Base-by-base conservation (phyloP, 2,113 vertebrate species). In the Eulemur rufifrons region DNA sequence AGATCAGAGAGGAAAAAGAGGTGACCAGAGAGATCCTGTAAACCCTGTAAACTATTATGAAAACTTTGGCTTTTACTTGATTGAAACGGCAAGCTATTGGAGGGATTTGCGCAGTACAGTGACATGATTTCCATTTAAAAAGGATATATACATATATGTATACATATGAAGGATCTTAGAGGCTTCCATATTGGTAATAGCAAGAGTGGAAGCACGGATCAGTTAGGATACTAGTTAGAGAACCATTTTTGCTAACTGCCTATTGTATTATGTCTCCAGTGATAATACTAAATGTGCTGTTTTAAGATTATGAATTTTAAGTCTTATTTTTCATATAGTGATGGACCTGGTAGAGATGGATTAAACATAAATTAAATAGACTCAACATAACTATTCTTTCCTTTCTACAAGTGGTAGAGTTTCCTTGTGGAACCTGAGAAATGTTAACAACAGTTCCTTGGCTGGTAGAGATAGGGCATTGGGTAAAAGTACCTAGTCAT, bases 321-420 rank as follows among this genome's bases (percentile, higher is more conserved):
- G n/a, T 10, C 25, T 85, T 84, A 25, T 74, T 92, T 97, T 94
- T 92, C 29, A 86, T 59, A 90, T 6, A 61, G 20, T n/a, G 2
- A 54, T 82, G 32, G n/a, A 78, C 54, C 29, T 80, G 29, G 63
- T 63, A 12, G 50, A 63, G 27, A 63, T 42, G 15, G 7, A 91
- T 42, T 95, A 93, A 91, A 68, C 18, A 56, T 11, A 85, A 95
- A 94, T 68, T 85, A 86, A 64, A 50, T 64, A 95, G 17, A 2
- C n/a, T 86, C 68, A 59, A 21, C 11, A 29, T 66, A 86, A 89
- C 42, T 89, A 34, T 68, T 56, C 23, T 59, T 89, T 77, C 34
- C 15, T 86, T 77, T 73, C 63, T 78, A 92, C 66, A 96, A 95
- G 21, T 77, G 4, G 42, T n/a, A 71, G 37, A 59, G 5, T 82